Conservation (phyloP, 2,113 vertebrate genomes). For the Triplophysa tibetana region DNA sequence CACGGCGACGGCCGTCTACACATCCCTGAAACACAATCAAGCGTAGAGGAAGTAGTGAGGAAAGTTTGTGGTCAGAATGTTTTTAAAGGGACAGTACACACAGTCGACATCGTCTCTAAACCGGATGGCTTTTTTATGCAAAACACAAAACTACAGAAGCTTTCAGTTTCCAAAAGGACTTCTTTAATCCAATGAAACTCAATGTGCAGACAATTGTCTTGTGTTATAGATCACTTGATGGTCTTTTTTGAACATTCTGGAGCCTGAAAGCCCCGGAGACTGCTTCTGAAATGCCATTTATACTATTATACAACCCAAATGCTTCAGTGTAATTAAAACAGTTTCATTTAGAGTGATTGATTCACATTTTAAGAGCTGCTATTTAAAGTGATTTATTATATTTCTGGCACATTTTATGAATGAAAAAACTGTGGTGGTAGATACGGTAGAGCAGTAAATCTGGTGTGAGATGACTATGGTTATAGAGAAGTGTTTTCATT, state of each 20-base stretch:
- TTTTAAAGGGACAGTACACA: background rate
- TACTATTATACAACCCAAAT: background rate
- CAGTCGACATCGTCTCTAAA: no score
- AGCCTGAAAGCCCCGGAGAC: no score
- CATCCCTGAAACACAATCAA: background rate
- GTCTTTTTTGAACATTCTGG: no score
- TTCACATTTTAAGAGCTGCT: conserved; percentile 1
- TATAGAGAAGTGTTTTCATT: background rate
- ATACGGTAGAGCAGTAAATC: background rate
- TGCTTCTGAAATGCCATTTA: no score
- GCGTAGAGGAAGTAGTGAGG: background rate
- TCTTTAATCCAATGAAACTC: no score
- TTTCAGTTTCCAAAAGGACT: no score
- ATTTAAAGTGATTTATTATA: conserved; percentile 20
- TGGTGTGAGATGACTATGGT: conserved; percentile 14
- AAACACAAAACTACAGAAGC: no score
- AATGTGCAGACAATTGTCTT: no score
- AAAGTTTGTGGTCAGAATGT: background rate
- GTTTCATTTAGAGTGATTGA: conserved; percentile 9
- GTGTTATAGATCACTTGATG: no score
- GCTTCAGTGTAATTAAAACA: conserved; percentile 1
- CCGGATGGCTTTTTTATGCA: no score
- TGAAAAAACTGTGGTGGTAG: background rate
- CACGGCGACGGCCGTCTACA: background rate
- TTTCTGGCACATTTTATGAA: background rate